Evolutionary conservation across 2,888 invertebrate species (phyloP), one percentile per base, ranked within the genome.

Genomic region (Pegoplata infirma): DNA sequence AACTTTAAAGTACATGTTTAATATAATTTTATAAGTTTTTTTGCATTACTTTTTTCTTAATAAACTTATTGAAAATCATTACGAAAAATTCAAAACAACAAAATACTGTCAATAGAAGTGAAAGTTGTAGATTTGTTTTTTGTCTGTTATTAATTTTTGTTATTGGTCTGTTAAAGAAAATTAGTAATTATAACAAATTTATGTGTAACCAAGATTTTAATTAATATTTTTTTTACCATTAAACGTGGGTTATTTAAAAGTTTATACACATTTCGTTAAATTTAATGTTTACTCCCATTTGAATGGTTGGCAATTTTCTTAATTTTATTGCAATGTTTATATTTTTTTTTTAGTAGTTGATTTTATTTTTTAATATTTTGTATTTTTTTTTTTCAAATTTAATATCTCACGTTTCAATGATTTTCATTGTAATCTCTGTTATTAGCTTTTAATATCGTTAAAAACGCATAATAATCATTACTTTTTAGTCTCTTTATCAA

Each of bases 401-500:
- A 75, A 79, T 79, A 79, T 75, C 79, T 79, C 79, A 79, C 79
- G 79, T 79, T 75, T 75, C 75, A 79, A 79, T 75, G 67, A 79
- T 79, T 79, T 79, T 75, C 71, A 76, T 55, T 36, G 75, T 72
- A 77, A 78, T 81, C 78, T 74, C 73, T 78, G 74, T 79, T 79
- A 79, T 79, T 79, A 75, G 76, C 56, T 73, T 82, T 81, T 81
- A 81, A 81, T 78, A 82, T 81, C 82, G 82, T 83, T 78, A 83
- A 82, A 82, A 82, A 83, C 75, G 77, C 81, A 81, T 83, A 80
- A 81, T 83, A 80, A 83, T 78, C 81, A 73, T 82, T 78, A 81
- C 72, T 79, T 78, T 82, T 81, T 63, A 75, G 51, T 80, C 67
- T 63, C 63, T 66, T 80, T 78, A 69, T 76, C 75, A 72, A 72